phyloP scores from a whole-genome alignment of 2,888 invertebrate genomes.

The Arctia plantaginis region DNA sequence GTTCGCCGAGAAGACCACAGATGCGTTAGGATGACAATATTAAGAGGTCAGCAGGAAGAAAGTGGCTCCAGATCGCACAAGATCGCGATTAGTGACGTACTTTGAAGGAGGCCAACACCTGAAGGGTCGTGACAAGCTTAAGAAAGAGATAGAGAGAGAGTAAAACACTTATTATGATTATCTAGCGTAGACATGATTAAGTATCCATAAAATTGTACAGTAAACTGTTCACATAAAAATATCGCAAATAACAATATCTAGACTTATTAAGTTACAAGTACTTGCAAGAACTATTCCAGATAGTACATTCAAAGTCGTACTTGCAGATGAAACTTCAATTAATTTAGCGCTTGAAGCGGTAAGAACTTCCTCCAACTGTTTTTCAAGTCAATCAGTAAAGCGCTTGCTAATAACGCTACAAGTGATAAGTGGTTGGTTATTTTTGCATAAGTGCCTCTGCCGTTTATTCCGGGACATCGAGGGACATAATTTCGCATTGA shows the following conservation, averaged over 20 bases:
- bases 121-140: too few relatives aligned
- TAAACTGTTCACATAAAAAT: neutral
- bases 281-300: neutral
- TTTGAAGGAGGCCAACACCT: too few relatives aligned
- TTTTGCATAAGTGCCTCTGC: conserved; percentile 63
- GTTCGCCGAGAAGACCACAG: too few relatives aligned
- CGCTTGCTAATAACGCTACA: conserved; percentile 42
- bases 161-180: too few relatives aligned
- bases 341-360: conserved; percentile 21
- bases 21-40: too few relatives aligned
- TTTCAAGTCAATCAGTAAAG: conserved; percentile 55
- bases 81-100: too few relatives aligned
- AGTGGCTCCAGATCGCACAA: too few relatives aligned
- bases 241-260: neutral
- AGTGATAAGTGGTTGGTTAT: conserved; percentile 54
- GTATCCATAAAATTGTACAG: neutral
- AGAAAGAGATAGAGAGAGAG: too few relatives aligned
- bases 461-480: conserved; percentile 58
- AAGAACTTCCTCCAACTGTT: conserved; percentile 43
- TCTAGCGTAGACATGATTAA: too few relatives aligned
- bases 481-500: conserved; percentile 66
- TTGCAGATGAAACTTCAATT: conserved; percentile 33
- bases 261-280: neutral
- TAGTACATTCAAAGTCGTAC: conserved; percentile 2
- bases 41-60: too few relatives aligned